Conservation (phyloP, 2,888 invertebrate species). For the Meta bourneti region DNA sequence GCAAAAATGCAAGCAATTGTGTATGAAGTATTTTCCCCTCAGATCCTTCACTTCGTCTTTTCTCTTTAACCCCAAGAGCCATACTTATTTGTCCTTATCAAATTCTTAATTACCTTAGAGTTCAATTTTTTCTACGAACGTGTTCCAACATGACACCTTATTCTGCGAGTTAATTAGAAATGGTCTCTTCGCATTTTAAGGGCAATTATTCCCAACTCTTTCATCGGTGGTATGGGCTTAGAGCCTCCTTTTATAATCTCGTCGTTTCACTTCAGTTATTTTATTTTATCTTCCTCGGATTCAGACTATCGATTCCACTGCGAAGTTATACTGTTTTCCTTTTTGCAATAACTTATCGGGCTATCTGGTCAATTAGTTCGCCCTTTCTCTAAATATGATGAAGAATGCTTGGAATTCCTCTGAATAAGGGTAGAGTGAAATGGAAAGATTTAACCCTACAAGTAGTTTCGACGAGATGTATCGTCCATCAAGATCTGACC, state of each 20-base stretch:
- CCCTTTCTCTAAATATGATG: too few relatives aligned
- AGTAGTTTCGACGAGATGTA: too few relatives aligned
- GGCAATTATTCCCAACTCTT: conserved; percentile 56
- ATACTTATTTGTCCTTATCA: conserved; percentile 64
- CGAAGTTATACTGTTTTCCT: too few relatives aligned
- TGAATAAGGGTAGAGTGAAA: too few relatives aligned
- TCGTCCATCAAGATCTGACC: too few relatives aligned
- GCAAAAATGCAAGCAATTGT: conserved; percentile 43
- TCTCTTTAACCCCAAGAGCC: conserved; percentile 47
- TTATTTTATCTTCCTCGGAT: too few relatives aligned
- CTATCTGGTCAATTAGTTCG: too few relatives aligned
- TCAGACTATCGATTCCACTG: too few relatives aligned
- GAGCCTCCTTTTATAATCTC: not conserved
- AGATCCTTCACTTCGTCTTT: not conserved
- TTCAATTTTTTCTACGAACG: conserved; percentile 28
- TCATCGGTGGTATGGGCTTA: conserved; percentile 34
- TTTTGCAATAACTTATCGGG: too few relatives aligned
- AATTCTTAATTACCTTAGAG: conserved; percentile 59
- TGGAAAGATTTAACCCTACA: too few relatives aligned
- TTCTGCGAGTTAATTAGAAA: conserved; percentile 68
- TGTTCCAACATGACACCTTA: conserved; percentile 62
- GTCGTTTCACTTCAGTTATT: not conserved
- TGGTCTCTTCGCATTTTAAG: conserved; percentile 33
- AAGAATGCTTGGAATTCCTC: too few relatives aligned
- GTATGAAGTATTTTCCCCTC: not conserved